Conservation (phyloP, 2,113 vertebrate species). For the Murina feae region DNA sequence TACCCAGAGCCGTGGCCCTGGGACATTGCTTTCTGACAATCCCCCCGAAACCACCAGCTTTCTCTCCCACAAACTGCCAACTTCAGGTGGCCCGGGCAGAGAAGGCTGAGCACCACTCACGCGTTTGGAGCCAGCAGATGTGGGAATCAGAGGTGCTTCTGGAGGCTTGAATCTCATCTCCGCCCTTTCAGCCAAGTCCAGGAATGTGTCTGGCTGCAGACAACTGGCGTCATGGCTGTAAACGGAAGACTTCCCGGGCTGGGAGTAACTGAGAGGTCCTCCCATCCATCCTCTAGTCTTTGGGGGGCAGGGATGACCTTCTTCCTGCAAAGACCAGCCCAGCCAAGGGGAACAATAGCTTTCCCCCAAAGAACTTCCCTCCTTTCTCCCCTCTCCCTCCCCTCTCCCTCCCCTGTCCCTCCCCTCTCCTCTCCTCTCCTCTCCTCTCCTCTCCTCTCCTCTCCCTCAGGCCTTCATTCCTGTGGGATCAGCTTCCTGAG, state of each 20-base stretch:
- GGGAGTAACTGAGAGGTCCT: conserved; percentile 24
- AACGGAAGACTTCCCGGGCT: conserved; percentile 11
- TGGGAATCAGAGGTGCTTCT: neutral
- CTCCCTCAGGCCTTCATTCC: neutral
- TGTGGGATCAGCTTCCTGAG: neutral
- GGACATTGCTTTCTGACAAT: rapidly evolving
- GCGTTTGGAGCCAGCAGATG: neutral
- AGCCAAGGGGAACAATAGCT: neutral
- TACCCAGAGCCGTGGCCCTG: neutral
- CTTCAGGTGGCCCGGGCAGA: neutral
- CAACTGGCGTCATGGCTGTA: conserved; percentile 39
- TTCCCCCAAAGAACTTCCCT: neutral
- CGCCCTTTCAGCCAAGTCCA: conserved; percentile 9
- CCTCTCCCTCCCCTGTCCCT: neutral
- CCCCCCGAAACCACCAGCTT: neutral
- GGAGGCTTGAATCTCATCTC: neutral
- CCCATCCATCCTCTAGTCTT: conserved; percentile 6
- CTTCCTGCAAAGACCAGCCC: neutral
- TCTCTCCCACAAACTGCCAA: neutral
- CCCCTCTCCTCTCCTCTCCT: neutral
- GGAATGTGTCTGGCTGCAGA: conserved; percentile 63
- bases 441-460: no score
- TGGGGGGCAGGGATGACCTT: neutral
- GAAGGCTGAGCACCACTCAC: rapidly evolving
- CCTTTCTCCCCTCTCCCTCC: neutral